Conservation (phyloP, 2,113 vertebrate species). For the Stegastes partitus region DNA sequence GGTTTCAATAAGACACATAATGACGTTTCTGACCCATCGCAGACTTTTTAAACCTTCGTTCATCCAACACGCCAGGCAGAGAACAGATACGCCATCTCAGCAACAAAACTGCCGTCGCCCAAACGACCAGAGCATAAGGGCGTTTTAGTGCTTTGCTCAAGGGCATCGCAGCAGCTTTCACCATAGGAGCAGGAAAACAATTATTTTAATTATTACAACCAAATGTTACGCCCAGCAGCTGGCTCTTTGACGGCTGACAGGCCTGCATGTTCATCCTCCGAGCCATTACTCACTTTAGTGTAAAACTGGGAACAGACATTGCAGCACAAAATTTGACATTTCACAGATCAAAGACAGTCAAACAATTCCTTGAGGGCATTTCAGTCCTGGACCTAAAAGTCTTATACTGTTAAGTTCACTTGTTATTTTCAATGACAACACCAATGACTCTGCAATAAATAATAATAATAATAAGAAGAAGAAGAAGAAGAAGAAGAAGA, state of each 20-base stretch:
- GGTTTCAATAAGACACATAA: conserved; percentile 24
- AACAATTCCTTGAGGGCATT: not conserved
- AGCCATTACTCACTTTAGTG: conserved; percentile 7
- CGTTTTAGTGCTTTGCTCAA: conserved; percentile 1
- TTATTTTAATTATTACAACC: not conserved
- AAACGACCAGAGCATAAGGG: not conserved
- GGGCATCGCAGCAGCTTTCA: not conserved
- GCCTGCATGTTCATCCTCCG: not conserved
- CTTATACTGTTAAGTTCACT: not conserved
- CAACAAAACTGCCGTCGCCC: not conserved
- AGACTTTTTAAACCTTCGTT: conserved; percentile 6
- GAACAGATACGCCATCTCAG: not conserved
- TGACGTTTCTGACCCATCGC: conserved; percentile 10
- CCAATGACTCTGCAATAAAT: not conserved
- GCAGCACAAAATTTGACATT: not conserved
- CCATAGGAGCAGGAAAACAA: not conserved
- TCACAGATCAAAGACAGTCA: not conserved
- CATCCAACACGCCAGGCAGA: not conserved
- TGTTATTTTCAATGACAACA: not conserved
- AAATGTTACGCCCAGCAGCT: not conserved
- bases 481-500: too few species aligned
- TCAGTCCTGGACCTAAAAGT: accelerated
- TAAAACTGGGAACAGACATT: not conserved
- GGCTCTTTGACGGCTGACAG: not conserved
- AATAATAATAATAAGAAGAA: too few species aligned